Evolutionary conservation across 2,113 vertebrate genomes (phyloP), one percentile per base, ranked within the genome.

Genomic region (Urocitellus parryii): DNA sequence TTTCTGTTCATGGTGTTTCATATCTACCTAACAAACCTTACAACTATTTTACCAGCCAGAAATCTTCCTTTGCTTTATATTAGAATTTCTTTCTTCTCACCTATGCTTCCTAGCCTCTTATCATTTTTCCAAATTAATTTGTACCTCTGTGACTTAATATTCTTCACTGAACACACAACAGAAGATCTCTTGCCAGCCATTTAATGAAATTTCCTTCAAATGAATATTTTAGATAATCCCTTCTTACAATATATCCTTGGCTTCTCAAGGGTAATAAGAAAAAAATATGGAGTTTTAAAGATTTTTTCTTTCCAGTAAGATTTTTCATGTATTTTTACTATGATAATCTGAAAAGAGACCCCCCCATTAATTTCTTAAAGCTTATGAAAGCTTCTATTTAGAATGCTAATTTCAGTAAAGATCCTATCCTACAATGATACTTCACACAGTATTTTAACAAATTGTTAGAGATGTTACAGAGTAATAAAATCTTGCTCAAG

Each of bases 401-500:
- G 61, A 96, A 94, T 90, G 76, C 34, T 80, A 93, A 91, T 72
- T 94, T 86, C 25, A 91, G 80, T 39, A 86, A 16, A 56, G 63
- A 80, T 29, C 9, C 13, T 67, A 73, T 37, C 9, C 18, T 63
- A 68, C 3, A 88, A 18, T 8, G 5, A 34, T 78, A 77, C 91
- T 96, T 94, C 77, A 93, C 3, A 96, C 1, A 80, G 65, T 20
- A 95, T 80, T 95, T 95, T 56, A 92, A 89, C n/a, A 96, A 51
- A 88, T 17, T 72, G 48, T 91, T 95, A 91, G 72, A 95, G 65
- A 95, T 97, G 37, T 77, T 78, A 94, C n/a, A 90, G 1, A 58
- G 79, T 73, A 81, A 95, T 96, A 96, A 93, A 84, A 94, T 90
- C n/a, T 85, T 95, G 76, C 61, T 94, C 76, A 93, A 84, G 77